Evolutionary conservation across 2,888 invertebrate genomes (phyloP), one percentile per base, ranked within the genome.

Genomic region (Coleophora flavipennella): DNA sequence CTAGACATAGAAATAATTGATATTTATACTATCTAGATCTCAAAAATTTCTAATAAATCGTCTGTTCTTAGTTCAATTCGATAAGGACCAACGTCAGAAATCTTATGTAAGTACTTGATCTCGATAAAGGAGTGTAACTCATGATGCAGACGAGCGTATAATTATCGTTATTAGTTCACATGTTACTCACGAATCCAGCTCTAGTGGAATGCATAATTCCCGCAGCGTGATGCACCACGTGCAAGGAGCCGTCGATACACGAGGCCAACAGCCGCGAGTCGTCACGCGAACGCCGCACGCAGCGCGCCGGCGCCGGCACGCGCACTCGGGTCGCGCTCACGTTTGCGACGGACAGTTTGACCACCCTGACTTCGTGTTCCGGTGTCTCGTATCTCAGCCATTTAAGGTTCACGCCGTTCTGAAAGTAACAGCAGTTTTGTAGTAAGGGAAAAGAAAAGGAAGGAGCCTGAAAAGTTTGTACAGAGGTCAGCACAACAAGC

Each of bases 181-280:
- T n/a, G n/a, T n/a, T 40, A 85, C 90, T 88, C 74, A 95, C 95
- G 80, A 96, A 92, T 40, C 92, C 90, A 40, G 92, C 90, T 68
- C 92, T 91, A 3, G 91, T 88, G 12, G 91, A 89, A 61, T 90
- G 90, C 4, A 92, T 94, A 0, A 92, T 86, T 34, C 93, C 92
- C 46, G 90, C 88, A 20, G 86, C 81, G 42, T 91, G 87, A 77
- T 96, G 94, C 54, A 94, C 88, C 14, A 96, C 76, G 31, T 92
- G 92, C 45, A 97, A 73, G 2, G 94, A 91, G 4, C 93, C 93
- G 77, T 96, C 95, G 36, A 93, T 92, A 59, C 95, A 95, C 8
- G 94, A 94, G 33, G 94, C 72, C 20, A 96, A 76, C 8, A 96
- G 75, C 54, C 91, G 90, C 55, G 91, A 89, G 67, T 92, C 92